Conservation (phyloP, 2,888 invertebrate genomes). For the Cryptosula pallasiana region DNA sequence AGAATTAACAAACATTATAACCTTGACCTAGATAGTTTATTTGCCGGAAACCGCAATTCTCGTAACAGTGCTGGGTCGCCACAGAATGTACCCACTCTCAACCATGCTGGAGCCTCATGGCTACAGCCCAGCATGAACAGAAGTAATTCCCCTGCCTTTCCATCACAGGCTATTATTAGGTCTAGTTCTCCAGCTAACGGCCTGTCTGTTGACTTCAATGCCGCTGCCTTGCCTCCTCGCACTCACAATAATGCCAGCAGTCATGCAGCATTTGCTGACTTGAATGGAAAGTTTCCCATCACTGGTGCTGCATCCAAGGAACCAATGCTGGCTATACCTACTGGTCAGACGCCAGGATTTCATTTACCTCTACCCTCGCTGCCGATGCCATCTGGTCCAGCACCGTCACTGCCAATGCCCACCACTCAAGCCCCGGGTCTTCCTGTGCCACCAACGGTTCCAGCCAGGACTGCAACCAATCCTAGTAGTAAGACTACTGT, state of each 20-base stretch:
- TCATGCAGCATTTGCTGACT: not conserved
- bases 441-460: not conserved
- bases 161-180: not conserved
- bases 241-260: not conserved
- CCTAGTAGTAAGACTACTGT: not conserved
- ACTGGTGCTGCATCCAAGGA: not conserved
- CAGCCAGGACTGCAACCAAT: not conserved
- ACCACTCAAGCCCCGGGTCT: not conserved
- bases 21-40: conserved; percentile 20
- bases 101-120: too few relatives aligned
- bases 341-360: not conserved
- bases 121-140: not conserved
- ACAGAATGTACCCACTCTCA: not conserved
- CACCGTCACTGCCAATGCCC: not conserved
- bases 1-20: not conserved
- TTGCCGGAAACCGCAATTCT: not conserved
- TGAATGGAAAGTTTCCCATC: not conserved
- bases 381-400: too few relatives aligned
- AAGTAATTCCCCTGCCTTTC: too few relatives aligned
- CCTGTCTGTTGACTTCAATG: not conserved
- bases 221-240: not conserved
- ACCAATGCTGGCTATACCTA: not conserved
- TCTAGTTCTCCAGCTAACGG: not conserved
- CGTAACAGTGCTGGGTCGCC: not conserved
- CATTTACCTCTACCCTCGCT: too few relatives aligned